These are phyloP conservation scores for Ianthella basta DNA, from an alignment of 37 sponge, comb jelly and placozoan species.

Conservation along the genomic window DNA sequence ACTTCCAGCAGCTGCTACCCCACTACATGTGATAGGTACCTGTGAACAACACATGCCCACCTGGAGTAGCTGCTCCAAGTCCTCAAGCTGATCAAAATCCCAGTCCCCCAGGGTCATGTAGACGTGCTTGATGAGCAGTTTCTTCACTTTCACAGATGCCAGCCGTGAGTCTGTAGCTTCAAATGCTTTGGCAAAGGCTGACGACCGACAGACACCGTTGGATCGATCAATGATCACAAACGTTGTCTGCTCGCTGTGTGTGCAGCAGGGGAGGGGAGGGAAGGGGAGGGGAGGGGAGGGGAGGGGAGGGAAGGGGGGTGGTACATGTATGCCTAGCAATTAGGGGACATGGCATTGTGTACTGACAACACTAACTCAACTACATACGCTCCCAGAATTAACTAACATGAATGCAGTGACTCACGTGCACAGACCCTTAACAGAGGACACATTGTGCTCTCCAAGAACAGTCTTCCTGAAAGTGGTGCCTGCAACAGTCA, in stretches of 20 bases:
- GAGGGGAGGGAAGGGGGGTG: too few species aligned
- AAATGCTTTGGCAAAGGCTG: conserved; percentile 23
- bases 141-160: neutral
- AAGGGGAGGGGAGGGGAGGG: too few species aligned
- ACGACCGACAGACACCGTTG: conserved; percentile 16
- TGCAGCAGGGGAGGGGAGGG: too few species aligned
- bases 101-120: conserved; percentile 11
- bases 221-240: neutral
- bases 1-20: too few species aligned
- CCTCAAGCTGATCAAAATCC: neutral
- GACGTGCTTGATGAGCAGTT: conserved; percentile 11
- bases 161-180: neutral
- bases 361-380: neutral
- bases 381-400: neutral
- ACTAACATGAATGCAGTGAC: neutral
- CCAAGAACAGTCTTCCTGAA: neutral
- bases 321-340: neutral
- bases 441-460: conserved; percentile 1
- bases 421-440: neutral
- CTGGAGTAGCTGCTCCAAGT: neutral
- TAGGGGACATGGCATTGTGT: neutral
- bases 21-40: too few species aligned
- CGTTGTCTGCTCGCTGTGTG: neutral
- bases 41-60: too few species aligned
- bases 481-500: neutral